Evolutionary conservation across 23 tunicate genomes (phyloP), one percentile per base, ranked within the genome.

Genomic region (Trididemnum clinides): DNA sequence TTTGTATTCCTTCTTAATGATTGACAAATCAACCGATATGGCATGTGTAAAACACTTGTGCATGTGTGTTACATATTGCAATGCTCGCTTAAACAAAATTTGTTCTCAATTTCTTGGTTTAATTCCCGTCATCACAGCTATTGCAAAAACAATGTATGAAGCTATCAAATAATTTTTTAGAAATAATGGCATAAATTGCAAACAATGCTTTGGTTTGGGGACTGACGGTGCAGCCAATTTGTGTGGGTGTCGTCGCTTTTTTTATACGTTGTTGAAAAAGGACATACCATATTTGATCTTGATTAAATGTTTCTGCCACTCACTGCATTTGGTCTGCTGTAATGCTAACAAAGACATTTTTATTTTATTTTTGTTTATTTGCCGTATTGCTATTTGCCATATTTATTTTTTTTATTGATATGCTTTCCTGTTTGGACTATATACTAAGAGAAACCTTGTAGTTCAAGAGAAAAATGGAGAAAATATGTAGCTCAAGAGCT

Each of bases 151-250:
- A 15, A 12, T 62, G 23, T 62, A 62, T n/a, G 26, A 62, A n/a
- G 6, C 23, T n/a, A 4, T 62, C 26, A 20, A 62, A 62, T 20
- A 12, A 22, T 62, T 62, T 62, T 62, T 62, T n/a, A 62, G n/a
- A 22, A 19, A 20, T 5, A 22, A 19, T 22, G 27, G 27, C 4
- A 62, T 62, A 4, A 15, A 44, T 44, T 44, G 15, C 54, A 44
- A 44, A 44, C 10, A 44, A 44, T 44, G 54, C 15, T 44, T 62
- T 62, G 69, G 22, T 19, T 19, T 62, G 27, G 69, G 69, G 6
- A 62, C 69, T 19, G 69, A 62, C n/a, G 69, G 69, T n/a, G 69
- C 69, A 12, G 23, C 69, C 15, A 62, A 62, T 62, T 22, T 62
- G 23, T 62, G 23, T 62, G 69, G 69, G 15, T 19, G 23, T 20